Percentiles rank a stretch among this genome's conserved stretches.
Conservation (phyloP, 2,888 invertebrate species). For the Malthinus flaveolus region DNA sequence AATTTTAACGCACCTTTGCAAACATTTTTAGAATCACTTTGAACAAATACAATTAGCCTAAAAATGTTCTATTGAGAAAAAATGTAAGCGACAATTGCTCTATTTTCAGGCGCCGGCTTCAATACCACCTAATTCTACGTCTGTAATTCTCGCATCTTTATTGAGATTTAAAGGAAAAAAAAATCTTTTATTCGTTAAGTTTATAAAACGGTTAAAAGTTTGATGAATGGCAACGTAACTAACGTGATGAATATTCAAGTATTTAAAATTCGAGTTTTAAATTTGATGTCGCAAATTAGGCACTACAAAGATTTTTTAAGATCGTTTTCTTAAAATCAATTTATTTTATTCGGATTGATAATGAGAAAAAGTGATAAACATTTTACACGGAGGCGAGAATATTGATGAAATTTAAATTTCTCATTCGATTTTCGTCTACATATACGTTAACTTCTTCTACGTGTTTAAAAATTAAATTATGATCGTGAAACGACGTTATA, state of each 20-base stretch:
- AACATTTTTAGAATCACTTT: slow-evolving; percentile 28
- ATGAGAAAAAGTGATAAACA: no score
- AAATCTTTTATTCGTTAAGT: slow-evolving; percentile 45
- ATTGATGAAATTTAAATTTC: no score
- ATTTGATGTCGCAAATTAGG: slow-evolving; percentile 23
- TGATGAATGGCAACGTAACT: slow-evolving; percentile 46
- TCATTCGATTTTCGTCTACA: no score
- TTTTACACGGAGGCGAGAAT: no score
- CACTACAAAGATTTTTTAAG: no score
- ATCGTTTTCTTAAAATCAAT: no score
- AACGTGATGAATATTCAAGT: slow-evolving; percentile 48
- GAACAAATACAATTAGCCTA: slow-evolving; percentile 41
- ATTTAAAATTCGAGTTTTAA: slow-evolving; percentile 37
- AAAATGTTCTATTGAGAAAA: slow-evolving; percentile 42
- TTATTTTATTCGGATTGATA: no score
- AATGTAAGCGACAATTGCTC: slow-evolving; percentile 49
- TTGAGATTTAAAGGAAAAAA: slow-evolving; percentile 42
- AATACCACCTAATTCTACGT: slow-evolving; percentile 49
- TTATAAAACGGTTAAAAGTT: slow-evolving; percentile 47
- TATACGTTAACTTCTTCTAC: no score
- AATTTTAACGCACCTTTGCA: neutral
- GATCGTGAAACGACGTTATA: no score
- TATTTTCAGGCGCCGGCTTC: slow-evolving; percentile 45
- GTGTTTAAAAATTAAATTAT: no score
- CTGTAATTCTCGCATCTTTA: slow-evolving; percentile 46